A percentile compares a stretch with the other conserved stretches of the same genome.
These are phyloP conservation scores for Tetranychus truncatus DNA, from an alignment of 2,888 invertebrate species.

Conservation along the genomic window DNA sequence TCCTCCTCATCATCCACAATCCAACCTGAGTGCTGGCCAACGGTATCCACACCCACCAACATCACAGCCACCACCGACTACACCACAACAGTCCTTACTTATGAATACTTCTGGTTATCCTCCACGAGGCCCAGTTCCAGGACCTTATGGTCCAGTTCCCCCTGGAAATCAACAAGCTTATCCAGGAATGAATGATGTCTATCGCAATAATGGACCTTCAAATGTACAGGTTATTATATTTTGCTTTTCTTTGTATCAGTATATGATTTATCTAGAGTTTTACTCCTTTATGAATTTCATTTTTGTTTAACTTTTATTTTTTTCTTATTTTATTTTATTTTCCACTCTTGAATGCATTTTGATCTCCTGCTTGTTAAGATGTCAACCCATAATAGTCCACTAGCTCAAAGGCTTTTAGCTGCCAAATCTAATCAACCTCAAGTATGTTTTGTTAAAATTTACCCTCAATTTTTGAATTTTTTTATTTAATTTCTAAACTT, in stretches of 20 bases:
- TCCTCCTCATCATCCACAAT: neutral
- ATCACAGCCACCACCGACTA: no score
- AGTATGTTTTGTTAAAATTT: neutral
- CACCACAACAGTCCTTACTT: no score
- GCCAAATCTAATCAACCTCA: neutral
- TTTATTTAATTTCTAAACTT: neutral
- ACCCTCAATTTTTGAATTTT: no score
- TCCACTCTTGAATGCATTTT: no score
- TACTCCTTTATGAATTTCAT: no score
- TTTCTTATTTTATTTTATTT: no score
- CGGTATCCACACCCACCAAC: neutral
- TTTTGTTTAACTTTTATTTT: no score
- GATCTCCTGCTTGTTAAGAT: neutral
- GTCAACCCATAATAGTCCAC: slow-evolving; percentile 9
- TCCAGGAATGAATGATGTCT: neutral
- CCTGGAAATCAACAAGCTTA: neutral
- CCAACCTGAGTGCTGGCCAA: neutral
- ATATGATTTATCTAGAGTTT: no score
- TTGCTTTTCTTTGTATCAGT: no score
- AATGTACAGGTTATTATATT: neutral
- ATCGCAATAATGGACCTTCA: neutral
- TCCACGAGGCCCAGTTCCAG: no score
- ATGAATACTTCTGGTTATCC: no score
- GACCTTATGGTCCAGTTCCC: neutral
- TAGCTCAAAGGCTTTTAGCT: slow-evolving; percentile 4